phyloP scores from a whole-genome alignment of 2,113 vertebrate genomes.

The Puntigrus tetrazona region DNA sequence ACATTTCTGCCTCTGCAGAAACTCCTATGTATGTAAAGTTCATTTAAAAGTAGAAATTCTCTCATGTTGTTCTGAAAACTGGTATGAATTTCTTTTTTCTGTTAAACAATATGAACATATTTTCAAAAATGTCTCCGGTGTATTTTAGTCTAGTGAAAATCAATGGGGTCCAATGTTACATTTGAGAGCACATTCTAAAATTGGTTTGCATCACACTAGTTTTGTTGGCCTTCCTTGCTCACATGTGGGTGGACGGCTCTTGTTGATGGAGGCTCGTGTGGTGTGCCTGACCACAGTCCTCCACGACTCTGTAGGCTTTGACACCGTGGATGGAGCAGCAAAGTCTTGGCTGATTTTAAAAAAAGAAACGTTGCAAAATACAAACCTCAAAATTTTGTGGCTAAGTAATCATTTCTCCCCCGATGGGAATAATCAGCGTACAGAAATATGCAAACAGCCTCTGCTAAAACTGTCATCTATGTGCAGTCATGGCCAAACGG shows the following conservation, averaged over 20 bases:
- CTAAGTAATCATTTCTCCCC: constrained; percentile 57
- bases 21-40: constrained; percentile 18
- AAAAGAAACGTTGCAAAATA: constrained; percentile 63
- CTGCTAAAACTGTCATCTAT: constrained; percentile 19
- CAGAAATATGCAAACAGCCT: constrained; percentile 29
- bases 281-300: constrained; percentile 59
- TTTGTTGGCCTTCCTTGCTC: background rate
- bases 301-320: constrained; percentile 56
- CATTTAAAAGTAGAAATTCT: background rate
- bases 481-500: background rate
- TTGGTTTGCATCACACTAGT: background rate
- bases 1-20: background rate
- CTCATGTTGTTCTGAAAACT: background rate
- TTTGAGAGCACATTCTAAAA: constrained; percentile 5
- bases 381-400: constrained; percentile 64
- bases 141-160: background rate
- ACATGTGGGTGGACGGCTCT: constrained; percentile 28
- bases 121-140: too few species aligned
- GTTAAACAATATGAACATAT: too few species aligned
- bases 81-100: too few species aligned
- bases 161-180: background rate
- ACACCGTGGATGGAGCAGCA: constrained; percentile 63
- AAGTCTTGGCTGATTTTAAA: constrained; percentile 67
- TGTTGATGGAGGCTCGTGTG: constrained; percentile 37
- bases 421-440: constrained; percentile 49